Base-by-base conservation (phyloP, 2,797 vertebrate genomes). In the Rhinella marina region DNA sequence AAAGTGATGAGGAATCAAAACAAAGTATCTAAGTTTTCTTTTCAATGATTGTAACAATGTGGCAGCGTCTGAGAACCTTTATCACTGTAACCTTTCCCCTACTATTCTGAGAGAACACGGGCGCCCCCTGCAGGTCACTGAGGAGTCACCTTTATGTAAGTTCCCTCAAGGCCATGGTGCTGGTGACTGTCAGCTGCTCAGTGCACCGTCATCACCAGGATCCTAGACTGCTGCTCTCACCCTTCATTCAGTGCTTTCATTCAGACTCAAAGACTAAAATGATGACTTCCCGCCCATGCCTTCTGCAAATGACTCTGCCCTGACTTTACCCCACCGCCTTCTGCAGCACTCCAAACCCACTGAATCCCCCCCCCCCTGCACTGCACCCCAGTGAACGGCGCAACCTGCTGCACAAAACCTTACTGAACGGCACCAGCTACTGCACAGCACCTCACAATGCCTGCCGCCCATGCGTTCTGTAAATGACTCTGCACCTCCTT, bases 391-490 rank as follows among this genome's bases (percentile, higher is more conserved):
- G 7, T 9, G 0, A 7, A 32, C 3, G 4, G 23, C 9, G 10
- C 27, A 14, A 0, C 13, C 0, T 2, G 0, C 9, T 16, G 0
- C 0, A 2, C 7, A 23, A 11, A 61, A 11, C 12, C 66, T 23
- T 7, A 2, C 54, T 13, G 1, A 27, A 17, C 17, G 11, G 0
- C 23, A 12, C 62, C 32, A 8, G 0, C 7, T 11, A 7, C 68
- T 19, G 3, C 81, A 41, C 32, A 7, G n/a, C 19, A 21, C 48
- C 9, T 10, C 17, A 23, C 48, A n/a, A 0, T 50, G 3, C 0
- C 1, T 12, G 0, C 13, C 1, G 1, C 52, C 52, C 52, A n/a
- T n/a, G n/a, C n/a, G n/a, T n/a, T n/a, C n/a, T n/a, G n/a, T n/a
- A n/a, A n/a, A n/a, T n/a, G n/a, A n/a, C n/a, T n/a, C n/a, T n/a